Evolutionary conservation across 2,797 vertebrate species (phyloP).

Genomic region (Anguilla marmorata): DNA sequence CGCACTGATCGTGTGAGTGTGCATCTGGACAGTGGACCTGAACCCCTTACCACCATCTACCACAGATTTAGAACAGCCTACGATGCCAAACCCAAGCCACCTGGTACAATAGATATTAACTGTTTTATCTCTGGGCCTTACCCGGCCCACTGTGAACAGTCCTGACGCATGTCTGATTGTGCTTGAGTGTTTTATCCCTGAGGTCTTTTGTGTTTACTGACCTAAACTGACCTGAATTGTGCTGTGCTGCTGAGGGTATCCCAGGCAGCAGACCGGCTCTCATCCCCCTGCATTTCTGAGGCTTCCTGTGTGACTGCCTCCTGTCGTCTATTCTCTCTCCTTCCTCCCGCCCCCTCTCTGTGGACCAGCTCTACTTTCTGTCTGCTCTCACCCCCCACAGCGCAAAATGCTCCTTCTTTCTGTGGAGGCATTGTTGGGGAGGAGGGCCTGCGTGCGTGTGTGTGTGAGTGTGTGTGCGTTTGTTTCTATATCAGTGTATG

Average conservation of each 20-base stretch:
- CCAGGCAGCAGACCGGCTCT: background rate
- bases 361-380: background rate
- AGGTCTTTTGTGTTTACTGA: background rate
- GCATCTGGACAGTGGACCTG: background rate
- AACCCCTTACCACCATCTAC: background rate
- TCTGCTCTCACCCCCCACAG: background rate
- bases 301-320: background rate
- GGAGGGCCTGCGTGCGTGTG: background rate
- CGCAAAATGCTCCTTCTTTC: background rate
- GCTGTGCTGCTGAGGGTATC: background rate
- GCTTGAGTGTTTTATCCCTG: background rate
- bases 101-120: background rate
- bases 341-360: background rate
- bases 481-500: background rate
- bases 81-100: background rate
- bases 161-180: background rate
- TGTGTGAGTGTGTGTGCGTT: background rate
- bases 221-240: background rate
- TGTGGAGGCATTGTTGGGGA: background rate
- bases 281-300: background rate
- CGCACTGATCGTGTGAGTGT: background rate
- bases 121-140: background rate
- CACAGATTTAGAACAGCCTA: background rate
- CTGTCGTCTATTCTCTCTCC: conserved; percentile 2
- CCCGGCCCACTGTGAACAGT: background rate